Percentiles rank a stretch among this genome's conserved stretches.
phyloP scores from a whole-genome alignment of 2,888 invertebrate genomes.

The Heteromurus nitidus region DNA sequence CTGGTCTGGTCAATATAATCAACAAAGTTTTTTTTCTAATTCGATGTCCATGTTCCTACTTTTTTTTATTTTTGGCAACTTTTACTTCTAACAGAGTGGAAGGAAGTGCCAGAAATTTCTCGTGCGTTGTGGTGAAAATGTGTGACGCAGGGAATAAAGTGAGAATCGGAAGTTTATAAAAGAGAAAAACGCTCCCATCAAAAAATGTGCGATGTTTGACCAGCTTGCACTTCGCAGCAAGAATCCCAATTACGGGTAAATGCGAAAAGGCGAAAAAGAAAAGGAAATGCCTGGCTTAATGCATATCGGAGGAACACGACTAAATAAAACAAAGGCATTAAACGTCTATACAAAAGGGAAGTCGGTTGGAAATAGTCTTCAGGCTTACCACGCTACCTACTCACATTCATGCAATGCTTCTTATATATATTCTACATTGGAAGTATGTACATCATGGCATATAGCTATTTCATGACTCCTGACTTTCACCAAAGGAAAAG shows the following conservation, averaged over 20 bases:
- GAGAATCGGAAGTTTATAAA: too few relatives aligned
- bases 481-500: neutral
- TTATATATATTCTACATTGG: too few relatives aligned
- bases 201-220: too few relatives aligned
- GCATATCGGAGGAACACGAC: neutral
- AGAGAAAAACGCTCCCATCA: too few relatives aligned
- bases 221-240: neutral
- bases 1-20: too few relatives aligned
- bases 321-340: constrained; percentile 2
- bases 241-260: neutral
- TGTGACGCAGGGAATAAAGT: too few relatives aligned
- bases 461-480: neutral
- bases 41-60: neutral
- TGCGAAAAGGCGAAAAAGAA: neutral
- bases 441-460: neutral
- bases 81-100: neutral
- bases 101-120: neutral
- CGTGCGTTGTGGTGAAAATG: too few relatives aligned
- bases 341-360: constrained; percentile 1
- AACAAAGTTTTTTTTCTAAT: too few relatives aligned
- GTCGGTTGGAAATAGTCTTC: too few relatives aligned
- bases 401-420: too few relatives aligned
- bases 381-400: neutral
- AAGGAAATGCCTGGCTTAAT: neutral
- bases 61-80: neutral